A percentile compares a stretch with the other conserved stretches of the same genome.
Evolutionary conservation across 2,797 vertebrate species (phyloP).

Genomic region (Somateria mollissima): DNA sequence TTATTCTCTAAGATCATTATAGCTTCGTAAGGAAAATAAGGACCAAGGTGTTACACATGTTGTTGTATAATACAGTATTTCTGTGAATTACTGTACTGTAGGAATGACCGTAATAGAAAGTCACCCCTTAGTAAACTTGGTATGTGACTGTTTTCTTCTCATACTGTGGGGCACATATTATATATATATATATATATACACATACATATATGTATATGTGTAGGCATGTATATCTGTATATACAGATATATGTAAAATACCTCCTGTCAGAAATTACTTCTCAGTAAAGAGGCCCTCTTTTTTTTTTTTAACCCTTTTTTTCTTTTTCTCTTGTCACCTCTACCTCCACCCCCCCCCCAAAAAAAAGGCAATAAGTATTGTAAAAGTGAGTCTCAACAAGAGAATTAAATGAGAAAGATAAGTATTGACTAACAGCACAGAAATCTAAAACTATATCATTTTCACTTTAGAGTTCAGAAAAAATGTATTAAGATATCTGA

Average conservation of each 20-base stretch:
- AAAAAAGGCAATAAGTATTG: not conserved
- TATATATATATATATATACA: too few relatives aligned
- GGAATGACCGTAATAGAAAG: not conserved
- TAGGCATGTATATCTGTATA: too few relatives aligned
- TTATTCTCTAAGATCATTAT: not conserved
- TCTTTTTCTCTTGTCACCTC: accelerated
- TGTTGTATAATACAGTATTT: not conserved
- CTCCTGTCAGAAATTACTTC: not conserved
- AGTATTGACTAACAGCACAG: not conserved
- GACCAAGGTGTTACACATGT: not conserved
- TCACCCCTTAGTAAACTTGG: not conserved
- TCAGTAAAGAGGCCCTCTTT: not conserved
- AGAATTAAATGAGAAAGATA: not conserved
- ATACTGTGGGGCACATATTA: not conserved
- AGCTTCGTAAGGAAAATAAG: not conserved
- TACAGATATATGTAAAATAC: too few relatives aligned
- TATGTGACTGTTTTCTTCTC: not conserved
- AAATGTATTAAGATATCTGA: not conserved
- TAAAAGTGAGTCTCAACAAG: not conserved
- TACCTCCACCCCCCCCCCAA: accelerated
- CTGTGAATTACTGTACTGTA: not conserved
- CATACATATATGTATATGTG: not conserved
- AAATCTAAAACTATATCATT: not conserved
- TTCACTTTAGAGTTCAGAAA: not conserved
- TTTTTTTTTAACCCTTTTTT: not conserved